phyloP scores from a whole-genome alignment of 2,797 vertebrate genomes.

The Gobio occitaniae region DNA sequence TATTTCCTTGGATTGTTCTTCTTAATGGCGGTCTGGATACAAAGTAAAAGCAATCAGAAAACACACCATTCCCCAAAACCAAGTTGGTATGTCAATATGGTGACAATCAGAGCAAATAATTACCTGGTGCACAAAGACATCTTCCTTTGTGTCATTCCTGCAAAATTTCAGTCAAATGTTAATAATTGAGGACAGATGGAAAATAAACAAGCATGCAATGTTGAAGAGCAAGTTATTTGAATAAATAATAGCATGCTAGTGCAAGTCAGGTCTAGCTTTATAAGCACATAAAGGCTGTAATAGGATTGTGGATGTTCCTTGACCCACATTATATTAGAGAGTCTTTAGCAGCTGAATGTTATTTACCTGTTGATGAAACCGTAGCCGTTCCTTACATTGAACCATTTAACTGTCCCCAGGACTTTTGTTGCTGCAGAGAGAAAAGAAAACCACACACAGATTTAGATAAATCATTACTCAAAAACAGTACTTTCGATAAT shows the following conservation, averaged over 20 bases:
- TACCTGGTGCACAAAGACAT: slow-evolving; percentile 99
- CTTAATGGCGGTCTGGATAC: slow-evolving; percentile 97
- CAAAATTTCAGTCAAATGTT: slow-evolving; percentile 16
- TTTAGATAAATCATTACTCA: neutral
- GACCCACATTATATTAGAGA: slow-evolving; percentile 55
- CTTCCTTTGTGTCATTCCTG: slow-evolving; percentile 99
- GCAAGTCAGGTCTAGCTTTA: slow-evolving; percentile 61
- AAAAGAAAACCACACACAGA: slow-evolving; percentile 32
- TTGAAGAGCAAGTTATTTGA: slow-evolving; percentile 57
- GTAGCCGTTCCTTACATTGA: slow-evolving; percentile 99
- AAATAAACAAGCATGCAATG: slow-evolving; percentile 17
- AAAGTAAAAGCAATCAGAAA: slow-evolving; percentile 13
- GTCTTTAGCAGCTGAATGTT: slow-evolving; percentile 39
- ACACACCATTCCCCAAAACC: neutral
- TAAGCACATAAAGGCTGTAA: slow-evolving; percentile 75
- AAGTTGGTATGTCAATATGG: too few species aligned
- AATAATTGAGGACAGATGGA: neutral
- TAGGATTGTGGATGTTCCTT: slow-evolving; percentile 74
- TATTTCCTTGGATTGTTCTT: slow-evolving; percentile 99
- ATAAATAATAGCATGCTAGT: slow-evolving; percentile 52
- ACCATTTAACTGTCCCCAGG: slow-evolving; percentile 99
- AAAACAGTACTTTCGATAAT: neutral
- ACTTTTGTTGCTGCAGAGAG: slow-evolving; percentile 94
- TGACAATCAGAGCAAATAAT: slow-evolving; percentile 14
- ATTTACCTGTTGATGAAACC: slow-evolving; percentile 98